phyloP scores from a whole-genome alignment of 2,888 invertebrate genomes.

The Ophioninae sp. region DNA sequence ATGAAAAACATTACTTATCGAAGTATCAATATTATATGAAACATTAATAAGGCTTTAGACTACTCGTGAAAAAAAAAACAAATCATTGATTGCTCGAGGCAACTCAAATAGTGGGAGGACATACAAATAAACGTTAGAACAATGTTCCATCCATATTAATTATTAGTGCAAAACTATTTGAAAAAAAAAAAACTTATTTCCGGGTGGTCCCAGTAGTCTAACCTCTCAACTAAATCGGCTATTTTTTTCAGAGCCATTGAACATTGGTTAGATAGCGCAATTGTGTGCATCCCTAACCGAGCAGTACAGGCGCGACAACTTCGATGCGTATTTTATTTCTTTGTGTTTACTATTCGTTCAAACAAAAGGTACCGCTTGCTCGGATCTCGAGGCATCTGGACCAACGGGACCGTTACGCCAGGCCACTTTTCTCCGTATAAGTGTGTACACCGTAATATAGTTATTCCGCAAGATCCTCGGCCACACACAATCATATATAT shows the following conservation, averaged over 20 bases:
- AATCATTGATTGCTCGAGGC: too few species aligned
- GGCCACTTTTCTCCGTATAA: slow-evolving; percentile 71
- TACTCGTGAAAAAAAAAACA: too few species aligned
- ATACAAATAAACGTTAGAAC: too few species aligned
- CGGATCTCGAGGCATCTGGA: slow-evolving; percentile 50
- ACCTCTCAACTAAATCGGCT: neutral
- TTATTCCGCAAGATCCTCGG: slow-evolving; percentile 66
- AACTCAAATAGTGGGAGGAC: too few species aligned
- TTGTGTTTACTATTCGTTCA: slow-evolving; percentile 64
- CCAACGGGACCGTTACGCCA: slow-evolving; percentile 70
- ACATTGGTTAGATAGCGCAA: slow-evolving; percentile 1
- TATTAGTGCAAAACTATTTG: too few species aligned
- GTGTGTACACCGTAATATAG: slow-evolving; percentile 73
- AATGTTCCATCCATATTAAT: too few species aligned
- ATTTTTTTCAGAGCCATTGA: neutral
- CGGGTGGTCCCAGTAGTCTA: too few species aligned
- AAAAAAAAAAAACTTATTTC: too few species aligned
- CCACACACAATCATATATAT: slow-evolving; percentile 33
- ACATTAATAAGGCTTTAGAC: too few species aligned
- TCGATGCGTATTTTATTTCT: neutral
- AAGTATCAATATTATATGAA: too few species aligned
- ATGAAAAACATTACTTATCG: too few species aligned
- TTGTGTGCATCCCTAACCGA: slow-evolving; percentile 6
- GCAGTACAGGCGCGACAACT: neutral
- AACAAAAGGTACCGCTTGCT: slow-evolving; percentile 72